Conservation (phyloP, 2,113 vertebrate species). For the Campylomormyrus numenius region DNA sequence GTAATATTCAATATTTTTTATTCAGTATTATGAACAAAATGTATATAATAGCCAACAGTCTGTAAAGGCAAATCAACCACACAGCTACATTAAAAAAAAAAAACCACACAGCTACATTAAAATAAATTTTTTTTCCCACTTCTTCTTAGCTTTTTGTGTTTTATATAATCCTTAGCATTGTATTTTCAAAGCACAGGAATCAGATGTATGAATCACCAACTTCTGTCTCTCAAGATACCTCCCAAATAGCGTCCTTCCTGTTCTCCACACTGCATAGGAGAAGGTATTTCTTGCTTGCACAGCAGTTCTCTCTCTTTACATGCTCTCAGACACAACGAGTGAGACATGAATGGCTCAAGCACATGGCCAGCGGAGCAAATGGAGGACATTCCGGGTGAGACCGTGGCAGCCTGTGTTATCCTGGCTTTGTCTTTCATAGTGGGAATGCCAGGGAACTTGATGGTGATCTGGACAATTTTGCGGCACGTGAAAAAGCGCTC, state of each 20-base stretch:
- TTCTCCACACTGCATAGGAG: constrained; percentile 2
- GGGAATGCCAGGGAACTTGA: constrained; percentile 60
- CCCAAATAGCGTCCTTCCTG: constrained; percentile 9
- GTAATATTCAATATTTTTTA: no score
- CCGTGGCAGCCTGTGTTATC: constrained; percentile 49
- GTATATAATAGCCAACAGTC: background rate
- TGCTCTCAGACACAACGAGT: background rate
- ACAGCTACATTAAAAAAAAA: background rate
- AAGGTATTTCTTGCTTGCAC: background rate
- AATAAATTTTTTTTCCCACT: background rate
- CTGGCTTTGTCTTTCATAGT: constrained; percentile 58
- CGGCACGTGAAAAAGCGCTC: constrained; percentile 58
- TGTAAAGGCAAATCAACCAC: background rate
- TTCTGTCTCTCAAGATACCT: constrained; percentile 9
- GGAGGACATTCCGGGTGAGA: background rate
- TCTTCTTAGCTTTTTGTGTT: background rate
- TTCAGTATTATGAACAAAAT: background rate
- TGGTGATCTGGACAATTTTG: constrained; percentile 67
- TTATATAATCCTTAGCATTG: background rate
- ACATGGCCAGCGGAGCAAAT: background rate
- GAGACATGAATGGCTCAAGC: constrained; percentile 17
- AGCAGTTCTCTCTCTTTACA: background rate
- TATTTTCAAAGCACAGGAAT: constrained; percentile 5
- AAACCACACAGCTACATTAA: background rate
- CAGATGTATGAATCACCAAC: constrained; percentile 8